Evolutionary conservation across 2,888 invertebrate genomes (phyloP).

Genomic region (Lithophane semibrunnea): DNA sequence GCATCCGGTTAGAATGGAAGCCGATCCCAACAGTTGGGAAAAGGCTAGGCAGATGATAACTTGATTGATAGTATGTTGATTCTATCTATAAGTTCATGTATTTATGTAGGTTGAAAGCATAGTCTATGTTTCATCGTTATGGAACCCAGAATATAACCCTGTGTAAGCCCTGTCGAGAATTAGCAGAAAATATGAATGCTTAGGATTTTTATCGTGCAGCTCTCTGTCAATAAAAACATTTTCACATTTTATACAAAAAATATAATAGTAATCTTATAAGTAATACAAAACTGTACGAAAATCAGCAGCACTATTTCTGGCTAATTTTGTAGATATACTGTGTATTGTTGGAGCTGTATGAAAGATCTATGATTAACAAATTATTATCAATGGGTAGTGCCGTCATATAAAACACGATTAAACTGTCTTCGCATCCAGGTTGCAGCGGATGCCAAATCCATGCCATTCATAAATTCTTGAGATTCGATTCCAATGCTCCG

Average conservation of each 20-base stretch:
- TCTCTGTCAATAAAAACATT: background rate
- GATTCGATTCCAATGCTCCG: conserved; percentile 31
- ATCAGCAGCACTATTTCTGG: too few species aligned
- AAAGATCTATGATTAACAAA: conserved; percentile 1
- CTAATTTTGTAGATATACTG: background rate
- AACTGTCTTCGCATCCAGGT: conserved; percentile 22
- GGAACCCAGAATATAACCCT: conserved; percentile 23
- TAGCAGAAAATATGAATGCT: background rate
- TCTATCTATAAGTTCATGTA: background rate
- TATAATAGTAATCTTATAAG: background rate
- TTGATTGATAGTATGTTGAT: background rate
- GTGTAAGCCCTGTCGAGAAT: background rate
- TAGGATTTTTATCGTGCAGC: background rate
- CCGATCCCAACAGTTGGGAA: too few species aligned
- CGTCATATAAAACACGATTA: conserved; percentile 35
- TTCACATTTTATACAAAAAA: background rate
- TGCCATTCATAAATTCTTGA: conserved; percentile 48
- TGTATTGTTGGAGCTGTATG: background rate
- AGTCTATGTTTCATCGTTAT: background rate
- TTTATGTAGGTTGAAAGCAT: background rate
- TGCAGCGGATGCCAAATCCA: conserved; percentile 43
- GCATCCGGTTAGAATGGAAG: too few species aligned
- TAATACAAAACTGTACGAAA: too few species aligned
- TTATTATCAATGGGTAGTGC: conserved; percentile 36
- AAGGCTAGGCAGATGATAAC: too few species aligned